A percentile compares a stretch with the other conserved stretches of the same genome.
These are phyloP conservation scores for Cettia cetti DNA, from an alignment of 2,113 vertebrate genomes.

Conservation along the genomic window DNA sequence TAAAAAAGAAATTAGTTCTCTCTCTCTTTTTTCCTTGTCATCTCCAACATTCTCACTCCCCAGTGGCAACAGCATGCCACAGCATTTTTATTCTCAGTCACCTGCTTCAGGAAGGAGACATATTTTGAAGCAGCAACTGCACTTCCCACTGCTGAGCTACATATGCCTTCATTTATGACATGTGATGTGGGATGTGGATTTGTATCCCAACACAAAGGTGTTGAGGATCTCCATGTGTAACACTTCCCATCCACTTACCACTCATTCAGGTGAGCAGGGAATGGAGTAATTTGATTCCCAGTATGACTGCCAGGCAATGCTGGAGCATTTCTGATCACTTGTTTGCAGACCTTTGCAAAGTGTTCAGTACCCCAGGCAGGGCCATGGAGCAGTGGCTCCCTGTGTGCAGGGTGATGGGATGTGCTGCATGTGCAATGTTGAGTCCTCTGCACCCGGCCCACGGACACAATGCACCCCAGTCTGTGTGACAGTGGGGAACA, in stretches of 20 bases:
- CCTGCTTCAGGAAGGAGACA: neutral
- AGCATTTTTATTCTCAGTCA: neutral
- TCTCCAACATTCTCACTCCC: neutral
- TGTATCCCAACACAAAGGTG: rapidly evolving
- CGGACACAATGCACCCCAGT: rapidly evolving
- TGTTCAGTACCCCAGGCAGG: neutral
- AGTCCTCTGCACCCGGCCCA: neutral
- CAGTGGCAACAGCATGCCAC: neutral
- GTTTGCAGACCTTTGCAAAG: neutral
- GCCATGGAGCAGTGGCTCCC: neutral
- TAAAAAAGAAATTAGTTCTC: neutral
- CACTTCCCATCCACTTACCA: neutral
- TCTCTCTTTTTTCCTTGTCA: neutral
- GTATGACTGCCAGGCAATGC: neutral
- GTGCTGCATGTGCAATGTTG: rapidly evolving
- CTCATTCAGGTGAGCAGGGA: neutral
- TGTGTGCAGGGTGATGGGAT: neutral
- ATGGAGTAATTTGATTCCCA: neutral
- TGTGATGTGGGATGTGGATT: neutral
- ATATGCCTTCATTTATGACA: neutral
- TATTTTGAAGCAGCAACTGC: neutral
- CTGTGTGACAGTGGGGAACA: neutral
- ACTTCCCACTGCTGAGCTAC: neutral
- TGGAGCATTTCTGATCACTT: neutral
- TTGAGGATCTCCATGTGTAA: neutral